Percentiles rank a stretch among this genome's conserved stretches.
Evolutionary conservation across 23 tunicate genomes (phyloP).

Genomic region (Trididemnum clinides): DNA sequence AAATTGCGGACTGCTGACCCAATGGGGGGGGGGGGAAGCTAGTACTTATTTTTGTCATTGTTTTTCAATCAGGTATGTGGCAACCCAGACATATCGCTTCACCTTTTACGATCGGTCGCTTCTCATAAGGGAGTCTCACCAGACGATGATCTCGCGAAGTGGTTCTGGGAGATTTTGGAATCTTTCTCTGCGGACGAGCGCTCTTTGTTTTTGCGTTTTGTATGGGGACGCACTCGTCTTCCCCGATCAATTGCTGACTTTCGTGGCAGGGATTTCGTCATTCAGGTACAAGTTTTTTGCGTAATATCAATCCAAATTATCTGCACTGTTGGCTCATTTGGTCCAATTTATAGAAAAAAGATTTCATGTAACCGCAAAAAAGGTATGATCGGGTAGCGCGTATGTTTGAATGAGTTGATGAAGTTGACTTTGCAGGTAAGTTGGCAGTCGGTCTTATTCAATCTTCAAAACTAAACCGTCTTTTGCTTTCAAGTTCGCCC

Average conservation of each 20-base stretch:
- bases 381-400: too few relatives aligned
- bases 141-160: slow-evolving; percentile 45
- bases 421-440: too few relatives aligned
- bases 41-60: too few relatives aligned
- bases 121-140: slow-evolving; percentile 65
- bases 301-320: too few relatives aligned
- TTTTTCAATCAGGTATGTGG: slow-evolving; percentile 73
- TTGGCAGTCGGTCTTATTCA: background rate
- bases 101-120: slow-evolving; percentile 77
- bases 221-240: slow-evolving; percentile 89
- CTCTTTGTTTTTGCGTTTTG: slow-evolving; percentile 83
- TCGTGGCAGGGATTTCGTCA: slow-evolving; percentile 88
- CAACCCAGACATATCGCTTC: slow-evolving; percentile 73
- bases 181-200: slow-evolving; percentile 68
- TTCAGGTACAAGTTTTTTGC: slow-evolving; percentile 44
- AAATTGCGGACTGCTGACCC: too few relatives aligned
- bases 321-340: background rate
- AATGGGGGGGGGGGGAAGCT: too few relatives aligned
- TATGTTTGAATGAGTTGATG: too few relatives aligned
- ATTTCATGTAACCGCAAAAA: background rate
- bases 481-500: background rate
- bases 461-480: background rate
- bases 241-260: slow-evolving; percentile 90
- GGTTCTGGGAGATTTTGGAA: slow-evolving; percentile 90
- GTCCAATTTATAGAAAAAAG: background rate